These are phyloP conservation scores for Struthidea cinerea DNA, from an alignment of 2,113 vertebrate species.

Conservation along the genomic window DNA sequence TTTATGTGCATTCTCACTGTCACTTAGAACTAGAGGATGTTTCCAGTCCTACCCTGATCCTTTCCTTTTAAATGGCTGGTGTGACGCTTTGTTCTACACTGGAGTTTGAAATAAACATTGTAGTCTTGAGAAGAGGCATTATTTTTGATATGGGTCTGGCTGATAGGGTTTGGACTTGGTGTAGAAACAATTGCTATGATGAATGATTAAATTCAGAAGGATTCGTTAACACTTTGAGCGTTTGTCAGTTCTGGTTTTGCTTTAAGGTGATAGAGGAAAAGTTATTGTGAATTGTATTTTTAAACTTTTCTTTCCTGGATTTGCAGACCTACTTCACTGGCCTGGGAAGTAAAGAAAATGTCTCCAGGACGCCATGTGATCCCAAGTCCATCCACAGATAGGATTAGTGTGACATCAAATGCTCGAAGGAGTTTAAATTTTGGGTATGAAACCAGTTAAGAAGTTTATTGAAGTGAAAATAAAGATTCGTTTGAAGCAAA, in stretches of 20 bases:
- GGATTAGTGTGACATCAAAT: constrained; percentile 85
- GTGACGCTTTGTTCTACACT: background rate
- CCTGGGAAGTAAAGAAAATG: constrained; percentile 99
- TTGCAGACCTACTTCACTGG: constrained; percentile 91
- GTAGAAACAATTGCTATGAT: background rate
- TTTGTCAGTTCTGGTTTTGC: background rate
- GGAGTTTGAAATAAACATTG: background rate
- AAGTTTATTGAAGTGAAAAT: background rate
- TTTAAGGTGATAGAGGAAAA: background rate
- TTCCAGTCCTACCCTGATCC: background rate
- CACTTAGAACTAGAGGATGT: background rate
- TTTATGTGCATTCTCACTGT: background rate
- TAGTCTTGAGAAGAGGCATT: background rate
- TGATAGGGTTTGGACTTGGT: background rate
- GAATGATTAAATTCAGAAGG: background rate
- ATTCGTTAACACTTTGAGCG: fast-evolving
- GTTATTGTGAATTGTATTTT: background rate
- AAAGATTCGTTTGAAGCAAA: background rate
- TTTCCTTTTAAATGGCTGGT: background rate
- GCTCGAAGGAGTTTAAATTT: constrained; percentile 90
- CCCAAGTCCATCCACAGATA: constrained; percentile 88
- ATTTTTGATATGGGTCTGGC: background rate
- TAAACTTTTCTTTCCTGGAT: background rate
- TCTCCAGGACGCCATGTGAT: constrained; percentile 95
- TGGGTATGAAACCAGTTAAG: constrained; percentile 72